These are phyloP conservation scores for Ascaphus truei DNA, from an alignment of 2,113 vertebrate genomes.

Conservation along the genomic window DNA sequence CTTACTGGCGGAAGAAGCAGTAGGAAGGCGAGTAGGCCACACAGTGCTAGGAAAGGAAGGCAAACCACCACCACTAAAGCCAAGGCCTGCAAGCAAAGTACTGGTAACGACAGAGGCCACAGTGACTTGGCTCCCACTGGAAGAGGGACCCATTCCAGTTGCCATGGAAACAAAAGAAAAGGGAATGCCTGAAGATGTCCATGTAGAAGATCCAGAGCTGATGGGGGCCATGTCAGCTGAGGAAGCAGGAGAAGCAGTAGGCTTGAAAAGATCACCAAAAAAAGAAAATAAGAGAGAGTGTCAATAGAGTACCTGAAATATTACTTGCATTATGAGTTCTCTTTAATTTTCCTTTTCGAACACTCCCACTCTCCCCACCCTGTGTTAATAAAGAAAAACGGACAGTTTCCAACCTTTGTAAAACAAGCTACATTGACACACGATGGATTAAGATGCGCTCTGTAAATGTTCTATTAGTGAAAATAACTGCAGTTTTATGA, in stretches of 20 bases:
- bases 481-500: too few relatives aligned
- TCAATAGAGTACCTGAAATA: conserved; percentile 37
- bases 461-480: too few relatives aligned
- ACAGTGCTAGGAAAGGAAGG: conserved; percentile 91
- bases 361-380: neutral
- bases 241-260: conserved; percentile 88
- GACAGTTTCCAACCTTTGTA: neutral
- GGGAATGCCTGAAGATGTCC: conserved; percentile 91
- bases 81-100: conserved; percentile 87
- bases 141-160: conserved; percentile 90
- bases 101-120: conserved; percentile 93
- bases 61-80: conserved; percentile 85
- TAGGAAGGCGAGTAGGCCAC: conserved; percentile 77
- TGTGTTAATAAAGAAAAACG: conserved; percentile 30
- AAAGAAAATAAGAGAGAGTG: neutral
- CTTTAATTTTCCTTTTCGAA: conserved; percentile 38
- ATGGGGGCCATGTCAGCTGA: conserved; percentile 97
- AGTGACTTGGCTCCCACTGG: conserved; percentile 89
- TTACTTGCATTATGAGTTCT: conserved; percentile 31
- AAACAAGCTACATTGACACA: too few relatives aligned
- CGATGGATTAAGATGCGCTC: too few relatives aligned
- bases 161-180: conserved; percentile 98
- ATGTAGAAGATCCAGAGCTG: conserved; percentile 94
- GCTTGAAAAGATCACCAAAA: conserved; percentile 59
- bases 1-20: conserved; percentile 51